Evolutionary conservation across 2,888 invertebrate genomes (phyloP), one percentile per base, ranked within the genome.

Genomic region (Allolobophora icterica): DNA sequence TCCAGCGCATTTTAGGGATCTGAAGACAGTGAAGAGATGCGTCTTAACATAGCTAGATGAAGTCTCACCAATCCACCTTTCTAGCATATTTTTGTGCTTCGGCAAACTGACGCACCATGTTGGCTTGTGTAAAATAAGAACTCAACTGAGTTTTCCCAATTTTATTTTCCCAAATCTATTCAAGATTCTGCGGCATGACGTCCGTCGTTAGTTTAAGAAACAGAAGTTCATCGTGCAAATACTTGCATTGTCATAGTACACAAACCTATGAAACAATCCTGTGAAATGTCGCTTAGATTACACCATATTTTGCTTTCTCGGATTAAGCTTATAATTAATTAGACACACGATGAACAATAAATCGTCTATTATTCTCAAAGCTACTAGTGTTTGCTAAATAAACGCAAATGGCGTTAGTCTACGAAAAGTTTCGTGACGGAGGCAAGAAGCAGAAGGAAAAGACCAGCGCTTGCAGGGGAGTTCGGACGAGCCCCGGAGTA

Each of bases 311-410:
- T 71, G 30, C 71, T 19, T 21, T 52, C 52, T 52, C 52, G 21
- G 24, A 21, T 17, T 52, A 71, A 30, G n/a, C 30, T n/a, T 71
- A 4, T n/a, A 71, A 17, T n/a, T n/a, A 71, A 17, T n/a, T 5
- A 71, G n/a, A 30, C n/a, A 71, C 71, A 71, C 30, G 8, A 0
- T 71, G n/a, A n/a, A n/a, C 71, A 71, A n/a, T 8, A 71, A n/a
- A 71, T 71, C n/a, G n/a, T 71, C 13, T 71, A n/a, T 71, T n/a
- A n/a, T n/a, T n/a, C 71, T 71, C n/a, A 71, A n/a, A 8, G 71
- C 71, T n/a, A 71, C n/a, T 71, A n/a, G 71, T 71, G 13, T 71
- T 71, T 71, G 71, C 71, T 71, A 71, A 71, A 52, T n/a, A 71
- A 30, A 30, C 30, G 30, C n/a, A 71, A n/a, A 71, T n/a, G n/a